These are phyloP conservation scores for Thecocarcelia acutangulata DNA, from an alignment of 2,888 invertebrate species.

Conservation along the genomic window DNA sequence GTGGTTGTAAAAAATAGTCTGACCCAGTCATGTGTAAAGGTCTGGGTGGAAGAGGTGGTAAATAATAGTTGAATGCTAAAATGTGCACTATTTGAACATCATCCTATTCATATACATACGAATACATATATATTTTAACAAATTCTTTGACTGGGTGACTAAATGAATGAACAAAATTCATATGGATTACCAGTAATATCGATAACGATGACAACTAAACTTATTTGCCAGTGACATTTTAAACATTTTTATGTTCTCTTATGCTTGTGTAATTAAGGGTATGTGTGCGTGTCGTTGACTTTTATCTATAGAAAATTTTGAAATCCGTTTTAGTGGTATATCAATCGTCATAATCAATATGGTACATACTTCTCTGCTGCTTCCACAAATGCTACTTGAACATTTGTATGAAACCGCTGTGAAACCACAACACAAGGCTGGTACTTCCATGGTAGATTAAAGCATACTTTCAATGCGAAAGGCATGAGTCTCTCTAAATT, in stretches of 20 bases:
- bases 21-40: background rate
- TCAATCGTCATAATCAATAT: constrained; percentile 38
- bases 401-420: constrained; percentile 26
- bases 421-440: constrained; percentile 54
- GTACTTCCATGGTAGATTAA: constrained; percentile 12
- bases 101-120: too few relatives aligned
- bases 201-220: constrained; percentile 26
- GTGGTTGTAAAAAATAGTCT: constrained; percentile 37
- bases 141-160: constrained; percentile 3
- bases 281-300: background rate
- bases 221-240: constrained; percentile 36
- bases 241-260: constrained; percentile 23
- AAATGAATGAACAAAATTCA: constrained; percentile 22
- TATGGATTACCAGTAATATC: constrained; percentile 24
- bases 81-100: background rate
- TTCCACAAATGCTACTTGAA: constrained; percentile 6
- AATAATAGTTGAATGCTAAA: background rate
- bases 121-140: constrained; percentile 17
- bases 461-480: background rate
- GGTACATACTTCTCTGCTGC: constrained; percentile 7
- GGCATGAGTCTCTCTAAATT: too few relatives aligned
- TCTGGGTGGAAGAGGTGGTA: background rate
- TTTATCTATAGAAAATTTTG: constrained; percentile 16
- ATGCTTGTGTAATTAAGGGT: constrained; percentile 2
- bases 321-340: constrained; percentile 31